phyloP scores from a whole-genome alignment of 1,140 invertebrate genomes.

The Euwallacea fornicatus region DNA sequence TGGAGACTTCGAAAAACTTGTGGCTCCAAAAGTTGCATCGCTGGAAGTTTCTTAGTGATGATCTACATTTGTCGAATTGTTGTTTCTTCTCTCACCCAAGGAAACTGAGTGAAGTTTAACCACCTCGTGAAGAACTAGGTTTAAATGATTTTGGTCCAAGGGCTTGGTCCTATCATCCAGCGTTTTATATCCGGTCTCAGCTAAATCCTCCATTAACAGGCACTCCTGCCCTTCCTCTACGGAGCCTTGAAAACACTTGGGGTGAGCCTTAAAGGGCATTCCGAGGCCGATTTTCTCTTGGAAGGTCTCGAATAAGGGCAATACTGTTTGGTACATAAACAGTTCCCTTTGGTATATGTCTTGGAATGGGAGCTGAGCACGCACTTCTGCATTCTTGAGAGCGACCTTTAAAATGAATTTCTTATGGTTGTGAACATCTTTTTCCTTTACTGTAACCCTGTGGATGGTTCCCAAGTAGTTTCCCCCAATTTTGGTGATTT shows the following conservation, averaged over 20 bases:
- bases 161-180: conserved; percentile 3
- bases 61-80: background rate
- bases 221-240: conserved; percentile 11
- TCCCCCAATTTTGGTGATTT: conserved; percentile 14
- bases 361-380: conserved; percentile 5
- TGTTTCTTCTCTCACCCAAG: conserved; percentile 11
- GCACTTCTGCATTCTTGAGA: conserved; percentile 6
- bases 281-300: background rate
- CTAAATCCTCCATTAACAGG: conserved; percentile 33
- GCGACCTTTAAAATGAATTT: conserved; percentile 13
- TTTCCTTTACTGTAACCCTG: background rate
- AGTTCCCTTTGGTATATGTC: conserved; percentile 1
- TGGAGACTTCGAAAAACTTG: background rate
- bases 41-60: conserved; percentile 7
- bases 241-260: conserved; percentile 1
- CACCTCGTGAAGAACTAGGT: conserved; percentile 8
- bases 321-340: conserved; percentile 16
- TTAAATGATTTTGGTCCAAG: conserved; percentile 11
- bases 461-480: conserved; percentile 15
- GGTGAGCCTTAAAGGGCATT: background rate
- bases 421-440: background rate
- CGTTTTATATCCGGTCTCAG: conserved; percentile 3
- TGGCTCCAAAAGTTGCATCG: conserved; percentile 3
- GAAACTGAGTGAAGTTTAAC: conserved; percentile 27
- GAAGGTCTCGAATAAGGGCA: conserved; percentile 6